phyloP scores from a whole-genome alignment of 2,797 vertebrate genomes.

The Phalanger gymnotis region DNA sequence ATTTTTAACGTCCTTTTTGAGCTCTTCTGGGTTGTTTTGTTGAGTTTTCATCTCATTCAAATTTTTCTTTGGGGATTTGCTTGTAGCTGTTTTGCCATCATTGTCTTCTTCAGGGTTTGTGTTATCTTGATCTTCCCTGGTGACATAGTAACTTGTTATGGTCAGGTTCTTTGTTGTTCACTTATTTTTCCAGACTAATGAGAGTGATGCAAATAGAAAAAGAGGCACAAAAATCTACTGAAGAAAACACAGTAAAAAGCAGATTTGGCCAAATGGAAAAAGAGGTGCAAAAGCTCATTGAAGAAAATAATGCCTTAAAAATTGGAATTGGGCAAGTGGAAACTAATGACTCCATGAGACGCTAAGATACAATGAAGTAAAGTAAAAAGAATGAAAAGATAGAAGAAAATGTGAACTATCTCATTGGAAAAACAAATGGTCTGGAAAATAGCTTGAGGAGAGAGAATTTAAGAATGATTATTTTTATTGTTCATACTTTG shows the following conservation, averaged over 20 bases:
- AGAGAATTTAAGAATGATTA: not conserved
- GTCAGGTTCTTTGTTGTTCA: not conserved
- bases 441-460: not conserved
- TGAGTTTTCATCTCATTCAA: not conserved
- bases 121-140: not conserved
- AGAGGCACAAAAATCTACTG: not conserved
- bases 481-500: not conserved
- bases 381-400: not conserved
- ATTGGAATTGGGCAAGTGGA: not conserved
- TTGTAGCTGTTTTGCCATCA: not conserved
- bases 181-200: not conserved
- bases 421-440: not conserved
- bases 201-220: not conserved
- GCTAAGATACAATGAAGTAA: not conserved
- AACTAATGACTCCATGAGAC: not conserved
- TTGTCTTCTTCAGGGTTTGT: not conserved
- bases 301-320: not conserved
- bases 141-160: not conserved
- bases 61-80: not conserved
- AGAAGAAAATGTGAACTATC: not conserved
- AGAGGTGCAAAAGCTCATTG: not conserved
- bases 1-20: not conserved
- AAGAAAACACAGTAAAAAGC: not conserved
- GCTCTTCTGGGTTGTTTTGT: not conserved
- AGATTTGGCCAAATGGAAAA: not conserved